A percentile compares a stretch with the other conserved stretches of the same genome.
Conservation (phyloP, 1,140 invertebrate genomes). For the Diploscapter pachys region DNA sequence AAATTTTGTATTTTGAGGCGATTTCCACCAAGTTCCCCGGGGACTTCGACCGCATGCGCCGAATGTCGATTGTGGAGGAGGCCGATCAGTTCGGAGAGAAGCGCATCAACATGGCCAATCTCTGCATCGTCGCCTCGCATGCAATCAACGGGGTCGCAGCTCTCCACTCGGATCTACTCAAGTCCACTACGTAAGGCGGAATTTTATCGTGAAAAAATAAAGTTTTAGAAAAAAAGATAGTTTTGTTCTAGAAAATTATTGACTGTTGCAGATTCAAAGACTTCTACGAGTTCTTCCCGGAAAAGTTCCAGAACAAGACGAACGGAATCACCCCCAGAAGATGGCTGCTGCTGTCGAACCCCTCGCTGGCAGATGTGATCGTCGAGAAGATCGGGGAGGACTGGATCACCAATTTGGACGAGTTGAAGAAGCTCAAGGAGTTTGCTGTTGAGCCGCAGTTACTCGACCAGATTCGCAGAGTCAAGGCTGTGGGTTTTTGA, state of each 20-base stretch:
- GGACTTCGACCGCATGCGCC: conserved; percentile 78
- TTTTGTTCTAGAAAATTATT: not conserved
- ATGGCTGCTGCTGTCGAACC: conserved; percentile 93
- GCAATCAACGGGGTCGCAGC: conserved; percentile 94
- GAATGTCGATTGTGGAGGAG: conserved; percentile 92
- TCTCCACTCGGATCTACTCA: conserved; percentile 95
- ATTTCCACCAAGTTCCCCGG: conserved; percentile 76
- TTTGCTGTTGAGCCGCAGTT: conserved; percentile 82
- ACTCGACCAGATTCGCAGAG: conserved; percentile 80
- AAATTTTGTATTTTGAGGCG: conserved; percentile 39
- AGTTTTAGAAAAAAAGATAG: too few relatives aligned
- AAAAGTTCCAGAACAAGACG: conserved; percentile 99
- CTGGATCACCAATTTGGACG: conserved; percentile 87
- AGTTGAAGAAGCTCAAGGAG: conserved; percentile 77
- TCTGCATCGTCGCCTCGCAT: conserved; percentile 92
- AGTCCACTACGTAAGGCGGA: conserved; percentile 70
- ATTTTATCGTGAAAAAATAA: not conserved
- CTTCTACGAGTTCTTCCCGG: conserved; percentile 88
- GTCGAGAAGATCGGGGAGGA: conserved; percentile 92
- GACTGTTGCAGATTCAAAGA: conserved; percentile 73
- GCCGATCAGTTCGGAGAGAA: conserved; percentile 77
- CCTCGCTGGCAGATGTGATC: conserved; percentile 86
- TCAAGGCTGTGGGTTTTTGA: conserved; percentile 79
- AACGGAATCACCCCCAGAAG: conserved; percentile 96
- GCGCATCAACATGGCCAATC: conserved; percentile 93